phyloP scores from a whole-genome alignment of 1,140 invertebrate species.

The Drosophila pseudoobscura region DNA sequence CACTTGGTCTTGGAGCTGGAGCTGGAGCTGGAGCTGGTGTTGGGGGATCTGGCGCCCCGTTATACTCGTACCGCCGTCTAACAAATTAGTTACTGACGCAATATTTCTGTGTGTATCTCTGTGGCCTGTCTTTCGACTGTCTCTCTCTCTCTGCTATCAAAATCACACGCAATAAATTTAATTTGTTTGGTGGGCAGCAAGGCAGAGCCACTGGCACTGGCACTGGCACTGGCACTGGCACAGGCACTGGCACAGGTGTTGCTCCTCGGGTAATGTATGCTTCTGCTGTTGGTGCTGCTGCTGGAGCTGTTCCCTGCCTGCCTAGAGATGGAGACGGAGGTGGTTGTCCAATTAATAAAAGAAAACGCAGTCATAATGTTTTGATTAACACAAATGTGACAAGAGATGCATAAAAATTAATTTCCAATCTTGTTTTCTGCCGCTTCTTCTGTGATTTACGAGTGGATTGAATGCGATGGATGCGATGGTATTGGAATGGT shows the following conservation, averaged over 20 bases:
- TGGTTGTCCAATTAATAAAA: constrained; percentile 75
- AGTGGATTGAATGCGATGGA: constrained; percentile 2
- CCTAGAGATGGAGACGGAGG: constrained; percentile 11
- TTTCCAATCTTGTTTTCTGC: constrained; percentile 63
- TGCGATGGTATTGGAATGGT: constrained; percentile 3
- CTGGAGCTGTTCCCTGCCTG: constrained; percentile 16
- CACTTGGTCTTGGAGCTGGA: constrained; percentile 4
- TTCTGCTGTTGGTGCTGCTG: constrained; percentile 8
- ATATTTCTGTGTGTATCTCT: constrained; percentile 56
- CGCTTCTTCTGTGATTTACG: constrained; percentile 17
- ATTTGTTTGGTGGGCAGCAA: constrained; percentile 52
- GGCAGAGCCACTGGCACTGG: constrained; percentile 11
- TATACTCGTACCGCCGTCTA: constrained; percentile 45
- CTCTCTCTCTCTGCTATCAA: constrained; percentile 64
- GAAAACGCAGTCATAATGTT: constrained; percentile 80
- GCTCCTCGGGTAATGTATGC: too few relatives aligned
- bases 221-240: constrained; percentile 32
- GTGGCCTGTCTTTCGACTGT: constrained; percentile 1
- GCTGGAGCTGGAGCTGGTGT: not conserved
- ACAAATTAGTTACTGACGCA: constrained; percentile 81
- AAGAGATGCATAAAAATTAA: constrained; percentile 78
- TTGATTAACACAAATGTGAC: constrained; percentile 80
- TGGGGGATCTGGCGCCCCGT: constrained; percentile 24
- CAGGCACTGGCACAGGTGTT: constrained; percentile 12
- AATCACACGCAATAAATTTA: constrained; percentile 81